Conservation (phyloP, 1,140 invertebrate genomes). For the Venturia canescens region DNA sequence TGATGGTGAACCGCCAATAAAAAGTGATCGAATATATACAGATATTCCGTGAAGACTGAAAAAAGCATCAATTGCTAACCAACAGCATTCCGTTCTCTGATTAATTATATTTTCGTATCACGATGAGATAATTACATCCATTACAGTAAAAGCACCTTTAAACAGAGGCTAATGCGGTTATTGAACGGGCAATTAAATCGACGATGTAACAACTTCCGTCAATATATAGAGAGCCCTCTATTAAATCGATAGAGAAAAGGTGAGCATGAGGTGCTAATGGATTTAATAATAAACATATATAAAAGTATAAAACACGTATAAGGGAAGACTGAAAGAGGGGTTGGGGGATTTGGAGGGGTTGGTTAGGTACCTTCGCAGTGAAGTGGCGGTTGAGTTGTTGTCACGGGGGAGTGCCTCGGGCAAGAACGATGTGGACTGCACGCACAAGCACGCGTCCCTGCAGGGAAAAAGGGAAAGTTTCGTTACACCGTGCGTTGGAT, state of each 20-base stretch:
- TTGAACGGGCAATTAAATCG: background rate
- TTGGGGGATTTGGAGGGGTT: background rate
- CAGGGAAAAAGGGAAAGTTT: slow-evolving; percentile 10
- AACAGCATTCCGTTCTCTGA: too few species aligned
- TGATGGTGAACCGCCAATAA: too few species aligned
- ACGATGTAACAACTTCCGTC: background rate
- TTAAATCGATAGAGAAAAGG: background rate
- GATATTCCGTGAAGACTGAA: too few species aligned
- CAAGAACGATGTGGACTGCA: slow-evolving; percentile 37
- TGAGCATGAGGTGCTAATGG: background rate
- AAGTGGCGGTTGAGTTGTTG: slow-evolving; percentile 42
- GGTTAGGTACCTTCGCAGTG: background rate
- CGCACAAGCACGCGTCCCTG: slow-evolving; percentile 38
- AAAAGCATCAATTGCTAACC: too few species aligned
- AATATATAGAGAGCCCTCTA: background rate
- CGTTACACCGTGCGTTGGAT: slow-evolving; percentile 23
- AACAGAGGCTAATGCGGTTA: background rate
- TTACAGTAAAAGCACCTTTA: background rate
- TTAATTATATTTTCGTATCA: too few species aligned
- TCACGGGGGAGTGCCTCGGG: slow-evolving; percentile 33
- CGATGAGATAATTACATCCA: too few species aligned
- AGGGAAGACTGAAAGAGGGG: background rate
- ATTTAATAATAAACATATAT: slow-evolving; percentile 11
- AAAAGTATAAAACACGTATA: background rate
- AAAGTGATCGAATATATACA: too few species aligned